Evolutionary conservation across 2,113 vertebrate genomes (phyloP).

Genomic region (Glaucidium brasilianum): DNA sequence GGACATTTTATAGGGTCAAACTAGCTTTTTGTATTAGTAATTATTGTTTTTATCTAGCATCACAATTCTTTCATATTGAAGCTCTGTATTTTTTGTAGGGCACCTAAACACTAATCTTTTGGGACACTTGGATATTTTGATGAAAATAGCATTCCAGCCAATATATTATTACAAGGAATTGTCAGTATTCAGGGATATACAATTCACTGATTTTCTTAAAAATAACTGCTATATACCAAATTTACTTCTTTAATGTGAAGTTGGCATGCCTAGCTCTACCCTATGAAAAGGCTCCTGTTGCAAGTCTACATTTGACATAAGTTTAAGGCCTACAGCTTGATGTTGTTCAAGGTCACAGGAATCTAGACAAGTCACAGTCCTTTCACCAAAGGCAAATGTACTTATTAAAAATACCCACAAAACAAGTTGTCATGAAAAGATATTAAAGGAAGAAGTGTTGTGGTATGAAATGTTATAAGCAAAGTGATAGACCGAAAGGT

Average conservation of each 20-base stretch:
- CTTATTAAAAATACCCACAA: neutral
- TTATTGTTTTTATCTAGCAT: neutral
- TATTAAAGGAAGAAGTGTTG: neutral
- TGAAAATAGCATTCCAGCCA: neutral
- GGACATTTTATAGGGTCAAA: neutral
- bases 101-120: neutral
- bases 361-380: neutral
- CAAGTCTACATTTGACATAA: neutral
- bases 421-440: neutral
- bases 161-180: neutral
- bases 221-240: neutral
- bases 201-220: neutral
- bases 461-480: neutral
- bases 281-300: neutral
- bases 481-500: neutral
- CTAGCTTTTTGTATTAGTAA: neutral
- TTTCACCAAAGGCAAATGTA: neutral
- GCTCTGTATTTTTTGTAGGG: neutral
- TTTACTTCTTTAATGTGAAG: neutral
- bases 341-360: neutral
- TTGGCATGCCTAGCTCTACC: neutral
- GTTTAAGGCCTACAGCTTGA: neutral
- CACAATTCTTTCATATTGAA: neutral
- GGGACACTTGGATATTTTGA: neutral
- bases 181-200: neutral